A percentile compares a stretch with the other conserved stretches of the same genome.
phyloP scores from a whole-genome alignment of 2,113 vertebrate species.

The Leptobrachium leishanense region DNA sequence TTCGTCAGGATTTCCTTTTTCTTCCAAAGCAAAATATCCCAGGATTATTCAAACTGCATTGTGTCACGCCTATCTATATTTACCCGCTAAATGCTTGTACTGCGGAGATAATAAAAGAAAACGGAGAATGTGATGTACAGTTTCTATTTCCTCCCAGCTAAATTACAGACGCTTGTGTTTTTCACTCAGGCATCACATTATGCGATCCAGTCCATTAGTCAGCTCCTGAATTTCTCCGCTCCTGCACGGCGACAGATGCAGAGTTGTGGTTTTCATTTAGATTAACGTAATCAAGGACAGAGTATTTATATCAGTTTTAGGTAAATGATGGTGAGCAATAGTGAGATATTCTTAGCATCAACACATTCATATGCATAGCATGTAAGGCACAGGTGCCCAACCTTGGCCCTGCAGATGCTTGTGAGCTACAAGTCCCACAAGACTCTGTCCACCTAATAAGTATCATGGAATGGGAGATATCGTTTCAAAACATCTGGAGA shows the following conservation, averaged over 20 bases:
- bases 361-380: too few relatives aligned
- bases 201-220: conserved; percentile 21
- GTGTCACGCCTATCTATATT: not conserved
- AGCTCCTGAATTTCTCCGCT: not conserved
- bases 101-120: not conserved
- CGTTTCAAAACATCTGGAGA: too few relatives aligned
- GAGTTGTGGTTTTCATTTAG: conserved; percentile 10
- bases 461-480: too few relatives aligned
- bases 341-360: too few relatives aligned
- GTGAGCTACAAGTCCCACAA: too few relatives aligned
- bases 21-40: too few relatives aligned
- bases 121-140: not conserved
- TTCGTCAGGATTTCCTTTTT: too few relatives aligned
- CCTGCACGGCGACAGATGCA: not conserved
- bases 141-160: not conserved
- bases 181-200: conserved; percentile 5
- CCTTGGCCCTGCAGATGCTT: too few relatives aligned
- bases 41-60: too few relatives aligned
- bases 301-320: not conserved
- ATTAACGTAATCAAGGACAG: conserved; percentile 7
- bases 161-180: not conserved
- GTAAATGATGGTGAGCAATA: not conserved
- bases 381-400: too few relatives aligned
- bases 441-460: too few relatives aligned
- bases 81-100: not conserved